Percentiles rank a stretch among this genome's conserved stretches.
Conservation (phyloP, 2,797 vertebrate genomes). For the Intellagama lesueurii region DNA sequence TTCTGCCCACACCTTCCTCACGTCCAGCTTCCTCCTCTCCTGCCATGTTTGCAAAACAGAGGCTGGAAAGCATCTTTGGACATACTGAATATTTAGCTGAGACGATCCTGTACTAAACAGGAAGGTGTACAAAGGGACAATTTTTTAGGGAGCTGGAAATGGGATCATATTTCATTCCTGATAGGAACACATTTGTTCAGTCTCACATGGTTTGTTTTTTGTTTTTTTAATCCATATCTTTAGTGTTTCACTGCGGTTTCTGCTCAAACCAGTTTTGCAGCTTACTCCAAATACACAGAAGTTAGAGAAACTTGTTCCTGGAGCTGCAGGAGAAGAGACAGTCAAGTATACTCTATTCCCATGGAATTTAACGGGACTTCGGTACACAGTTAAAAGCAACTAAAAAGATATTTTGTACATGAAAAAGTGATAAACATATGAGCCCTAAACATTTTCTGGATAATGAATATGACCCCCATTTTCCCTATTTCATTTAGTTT, state of each 20-base stretch:
- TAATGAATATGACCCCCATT: background rate
- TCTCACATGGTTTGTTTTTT: background rate
- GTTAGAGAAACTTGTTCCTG: background rate
- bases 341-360: background rate
- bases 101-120: background rate
- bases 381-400: background rate
- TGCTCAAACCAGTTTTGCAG: background rate
- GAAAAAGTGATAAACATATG: no score
- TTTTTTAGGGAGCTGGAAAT: background rate
- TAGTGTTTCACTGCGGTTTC: background rate
- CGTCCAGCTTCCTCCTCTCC: constrained; percentile 6
- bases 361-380: background rate
- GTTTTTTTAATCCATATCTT: background rate
- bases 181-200: background rate
- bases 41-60: constrained; percentile 35
- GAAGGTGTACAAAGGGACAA: background rate
- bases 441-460: background rate
- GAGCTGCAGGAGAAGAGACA: no score
- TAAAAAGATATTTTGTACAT: no score
- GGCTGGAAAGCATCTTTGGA: constrained; percentile 25
- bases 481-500: background rate
- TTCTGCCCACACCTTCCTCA: constrained; percentile 11
- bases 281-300: background rate
- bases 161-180: background rate
- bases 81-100: background rate